Evolutionary conservation across 2,797 vertebrate species (phyloP), one percentile per base, ranked within the genome.

Genomic region (Thaleichthys pacificus): DNA sequence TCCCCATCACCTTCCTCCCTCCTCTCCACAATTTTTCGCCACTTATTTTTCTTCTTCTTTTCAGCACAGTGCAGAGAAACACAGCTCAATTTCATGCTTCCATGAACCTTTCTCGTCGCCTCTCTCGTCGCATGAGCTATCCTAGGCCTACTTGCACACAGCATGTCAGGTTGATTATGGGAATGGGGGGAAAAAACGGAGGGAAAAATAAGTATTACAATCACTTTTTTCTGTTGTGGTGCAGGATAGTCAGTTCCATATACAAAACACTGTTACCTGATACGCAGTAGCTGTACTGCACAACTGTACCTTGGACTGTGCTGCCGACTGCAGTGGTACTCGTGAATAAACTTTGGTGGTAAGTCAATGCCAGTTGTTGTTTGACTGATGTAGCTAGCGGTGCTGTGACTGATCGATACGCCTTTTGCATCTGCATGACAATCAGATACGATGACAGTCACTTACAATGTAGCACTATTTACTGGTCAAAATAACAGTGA

Each of bases 41-140:
- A 8, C 15, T 15, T 62, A 14, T 68, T 60, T 26, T 32, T 26
- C 15, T 15, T 9, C 28, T 9, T 8, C 24, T 15, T 7, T n/a
- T 62, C 61, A 30, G 61, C 28, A 24, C 65, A 32, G 61, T 62
- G 61, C 28, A 62, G 61, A 15, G 61, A 28, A 62, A 30, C 28
- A 62, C 32, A 77, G 83, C 82, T 91, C 86, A 90, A 88, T 91
- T 91, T 91, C 87, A 91, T 82, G 89, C 85, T 83, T 73, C 86
- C 71, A 80, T 84, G 84, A 83, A 70, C 78, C 71, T 78, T 70
- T 86, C 71, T 86, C 68, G 69, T 85, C 61, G 75, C 78, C 71
- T 78, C 71, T 86, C 71, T 86, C 68, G 69, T 85, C 61, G 75
- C 82, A 79, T 73, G 79, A 83, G 80, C 71, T 79, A 71, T 85